Conservation (phyloP, 2,797 vertebrate genomes). For the Lagorchestes hirsutus region DNA sequence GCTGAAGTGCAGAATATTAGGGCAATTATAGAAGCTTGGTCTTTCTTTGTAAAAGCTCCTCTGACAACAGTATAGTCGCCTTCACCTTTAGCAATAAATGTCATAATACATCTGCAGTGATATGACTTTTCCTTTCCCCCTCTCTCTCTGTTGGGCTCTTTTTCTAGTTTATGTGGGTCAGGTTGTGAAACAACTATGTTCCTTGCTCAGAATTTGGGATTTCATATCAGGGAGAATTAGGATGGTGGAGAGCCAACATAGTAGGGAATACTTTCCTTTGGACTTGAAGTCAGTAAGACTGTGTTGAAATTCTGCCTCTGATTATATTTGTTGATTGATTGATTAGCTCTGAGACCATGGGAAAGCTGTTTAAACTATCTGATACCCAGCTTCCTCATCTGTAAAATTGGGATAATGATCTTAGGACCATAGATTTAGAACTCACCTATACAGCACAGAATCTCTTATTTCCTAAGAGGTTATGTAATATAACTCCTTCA, state of each 20-base stretch:
- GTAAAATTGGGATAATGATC: not conserved
- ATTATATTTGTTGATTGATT: not conserved
- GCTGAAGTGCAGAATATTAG: not conserved
- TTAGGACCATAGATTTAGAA: not conserved
- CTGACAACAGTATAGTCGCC: not conserved
- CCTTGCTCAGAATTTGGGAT: not conserved
- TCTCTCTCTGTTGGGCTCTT: not conserved
- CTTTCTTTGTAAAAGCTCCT: not conserved
- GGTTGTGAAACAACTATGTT: not conserved
- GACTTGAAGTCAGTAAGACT: no score
- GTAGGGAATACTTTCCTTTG: not conserved
- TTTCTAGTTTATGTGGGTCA: not conserved
- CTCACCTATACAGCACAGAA: no score
- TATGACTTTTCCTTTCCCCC: not conserved
- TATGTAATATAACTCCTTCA: not conserved
- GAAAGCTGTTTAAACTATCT: no score
- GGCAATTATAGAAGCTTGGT: not conserved
- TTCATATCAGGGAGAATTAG: slow-evolving; percentile 18
- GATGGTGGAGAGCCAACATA: not conserved
- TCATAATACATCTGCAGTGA: no score
- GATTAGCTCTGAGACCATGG: not conserved
- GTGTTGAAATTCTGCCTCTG: not conserved
- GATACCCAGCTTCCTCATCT: no score
- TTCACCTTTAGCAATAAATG: not conserved
- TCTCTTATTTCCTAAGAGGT: not conserved